Base-by-base conservation (phyloP, 2,888 invertebrate genomes). In the Agrochola macilenta region DNA sequence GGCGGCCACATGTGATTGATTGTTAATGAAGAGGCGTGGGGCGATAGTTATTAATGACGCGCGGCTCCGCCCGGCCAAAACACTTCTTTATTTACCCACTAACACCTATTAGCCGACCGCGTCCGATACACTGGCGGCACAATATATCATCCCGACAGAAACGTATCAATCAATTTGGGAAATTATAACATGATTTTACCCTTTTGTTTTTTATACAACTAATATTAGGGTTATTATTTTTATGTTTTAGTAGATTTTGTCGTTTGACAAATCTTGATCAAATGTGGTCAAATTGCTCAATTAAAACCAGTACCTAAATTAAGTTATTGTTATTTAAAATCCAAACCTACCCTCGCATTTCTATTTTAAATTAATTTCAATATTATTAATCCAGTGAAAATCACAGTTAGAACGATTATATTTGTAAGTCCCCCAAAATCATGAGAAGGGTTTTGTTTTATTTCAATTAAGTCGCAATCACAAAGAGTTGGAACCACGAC, bases 11-110 rank as follows among this genome's bases (percentile, higher is more conserved):
- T 93, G 94, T 96, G 96, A 96, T 96, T 95, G 96, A 96, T 96
- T 91, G 95, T 94, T 95, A 96, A 96, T 96, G 96, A 96, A 96
- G 95, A 95, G 92, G 90, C 86, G 87, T 91, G 90, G 95, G 94
- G 94, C 91, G 93, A 94, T 96, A 96, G 96, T 96, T 96, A 96
- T 96, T 96, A 96, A 96, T 96, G 95, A 93, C 91, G 82, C 90
- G 85, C 87, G 90, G 89, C 94, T 92, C 95, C 95, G 93, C 95
- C 95, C 91, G 93, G 86, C 82, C 87, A 82, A 81, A 89, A 82
- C 89, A 89, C 90, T 93, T 94, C 94, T 95, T 95, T 95, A 95
- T 95, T 95, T 94, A 93, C 93, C 93, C 94, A 94, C 94, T 95
- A 95, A 93, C 95, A 93, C 95, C 95, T 95, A 95, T 95, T 95